A percentile compares a stretch with the other conserved stretches of the same genome.
These are phyloP conservation scores for Drosophila pectinifera DNA, from an alignment of 1,140 invertebrate genomes.

Conservation along the genomic window DNA sequence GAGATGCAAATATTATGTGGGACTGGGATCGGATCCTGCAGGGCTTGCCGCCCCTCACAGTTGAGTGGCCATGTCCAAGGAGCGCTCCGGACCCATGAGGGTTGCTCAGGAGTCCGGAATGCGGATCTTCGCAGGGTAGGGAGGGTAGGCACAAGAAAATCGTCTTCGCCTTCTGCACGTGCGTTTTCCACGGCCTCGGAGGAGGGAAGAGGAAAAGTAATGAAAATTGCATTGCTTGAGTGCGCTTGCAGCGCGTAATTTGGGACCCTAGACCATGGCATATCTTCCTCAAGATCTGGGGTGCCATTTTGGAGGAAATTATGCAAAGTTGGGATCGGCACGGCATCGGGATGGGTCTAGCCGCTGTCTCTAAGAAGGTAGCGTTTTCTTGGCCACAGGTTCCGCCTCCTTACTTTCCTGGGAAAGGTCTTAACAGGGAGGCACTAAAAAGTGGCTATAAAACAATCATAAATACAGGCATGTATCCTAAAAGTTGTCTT, in stretches of 20 bases:
- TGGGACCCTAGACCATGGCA: constrained; percentile 44
- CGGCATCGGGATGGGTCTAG: constrained; percentile 2
- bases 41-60: constrained; percentile 55
- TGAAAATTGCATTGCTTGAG: constrained; percentile 74
- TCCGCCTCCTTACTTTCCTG: constrained; percentile 21
- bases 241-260: constrained; percentile 63
- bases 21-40: constrained; percentile 61
- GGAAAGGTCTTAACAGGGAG: constrained; percentile 1
- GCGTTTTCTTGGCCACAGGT: constrained; percentile 9
- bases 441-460: constrained; percentile 1
- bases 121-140: not conserved
- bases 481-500: not conserved
- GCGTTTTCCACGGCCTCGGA: constrained; percentile 56
- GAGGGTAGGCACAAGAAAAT: constrained; percentile 64
- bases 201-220: constrained; percentile 30
- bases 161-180: constrained; percentile 66
- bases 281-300: constrained; percentile 21
- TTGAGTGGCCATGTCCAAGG: constrained; percentile 57
- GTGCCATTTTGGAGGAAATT: constrained; percentile 44
- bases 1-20: constrained; percentile 85
- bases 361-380: constrained; percentile 6
- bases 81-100: constrained; percentile 43
- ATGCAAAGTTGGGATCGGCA: constrained; percentile 55
- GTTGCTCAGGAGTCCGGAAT: constrained; percentile 44
- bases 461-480: not conserved